These are phyloP conservation scores for Aporophyla lueneburgensis DNA, from an alignment of 2,888 invertebrate genomes.

Conservation along the genomic window DNA sequence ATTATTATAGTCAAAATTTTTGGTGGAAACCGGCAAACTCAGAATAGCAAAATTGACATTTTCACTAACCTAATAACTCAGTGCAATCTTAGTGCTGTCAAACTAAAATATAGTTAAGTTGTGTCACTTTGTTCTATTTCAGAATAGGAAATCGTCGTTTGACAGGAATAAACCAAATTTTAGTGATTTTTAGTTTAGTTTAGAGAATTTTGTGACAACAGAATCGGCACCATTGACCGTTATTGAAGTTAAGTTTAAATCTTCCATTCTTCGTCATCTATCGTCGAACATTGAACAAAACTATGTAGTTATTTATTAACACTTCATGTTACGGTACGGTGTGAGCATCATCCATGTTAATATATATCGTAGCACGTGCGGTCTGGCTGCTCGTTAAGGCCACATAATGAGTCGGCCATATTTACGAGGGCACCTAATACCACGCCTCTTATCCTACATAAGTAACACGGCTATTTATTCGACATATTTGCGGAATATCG, in stretches of 20 bases:
- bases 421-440: slow-evolving; percentile 82
- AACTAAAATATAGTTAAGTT: no score
- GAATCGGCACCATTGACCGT: not conserved
- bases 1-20: no score
- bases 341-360: slow-evolving; percentile 67
- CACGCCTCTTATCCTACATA: slow-evolving; percentile 54
- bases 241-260: not conserved
- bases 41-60: no score
- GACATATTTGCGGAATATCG: slow-evolving; percentile 45
- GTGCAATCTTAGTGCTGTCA: no score
- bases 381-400: slow-evolving; percentile 78
- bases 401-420: slow-evolving; percentile 82
- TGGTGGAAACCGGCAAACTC: no score
- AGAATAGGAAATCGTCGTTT: no score
- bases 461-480: slow-evolving; percentile 52
- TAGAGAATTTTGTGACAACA: no score
- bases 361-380: slow-evolving; percentile 81
- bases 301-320: slow-evolving; percentile 6
- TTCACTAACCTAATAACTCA: no score
- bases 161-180: no score
- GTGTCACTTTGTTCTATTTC: no score
- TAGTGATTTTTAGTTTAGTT: no score
- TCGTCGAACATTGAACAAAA: not conserved
- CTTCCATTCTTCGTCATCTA: not conserved
- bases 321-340: slow-evolving; percentile 56